Evolutionary conservation across 2,888 invertebrate species (phyloP), one percentile per base, ranked within the genome.

Genomic region (Volucella inanis): DNA sequence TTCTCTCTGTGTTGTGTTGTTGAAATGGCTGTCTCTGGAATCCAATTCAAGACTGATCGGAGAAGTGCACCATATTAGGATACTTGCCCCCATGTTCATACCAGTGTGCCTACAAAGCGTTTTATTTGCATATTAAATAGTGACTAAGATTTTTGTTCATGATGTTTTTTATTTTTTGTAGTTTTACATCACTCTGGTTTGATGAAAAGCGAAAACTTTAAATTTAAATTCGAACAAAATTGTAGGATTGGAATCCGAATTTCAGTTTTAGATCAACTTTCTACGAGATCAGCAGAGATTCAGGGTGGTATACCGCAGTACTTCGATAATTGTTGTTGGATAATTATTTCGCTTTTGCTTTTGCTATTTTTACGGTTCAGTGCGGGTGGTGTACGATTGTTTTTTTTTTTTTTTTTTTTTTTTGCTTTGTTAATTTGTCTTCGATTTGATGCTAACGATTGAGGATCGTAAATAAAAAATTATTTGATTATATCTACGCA

Each of bases 251-350:
- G 54, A 57, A 79, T 41, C 64, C 22, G 41, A 75, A 77, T 77
- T 76, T 77, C 72, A 85, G 85, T 85, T 85, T 67, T 49, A 77
- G 76, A 85, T 85, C 72, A 77, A 77, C 85, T 85, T 85, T 85
- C 85, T 77, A 77, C 55, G 68, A 75, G 84, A 62, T 61, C 84
- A 77, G 31, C 31, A 31, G 50, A 75, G 67, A 77, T 76, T 81
- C 67, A 61, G 75, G 31, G 67, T 81, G 43, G 45, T 52, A n/a
- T 59, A 22, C 3, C 22, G 22, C 22, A 4, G 22, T 31, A 6
- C 31, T 31, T 6, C 31, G 6, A 31, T 31, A 31, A 6, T 31
- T 31, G 31, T 6, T 31, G 31, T 71, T 62, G 47, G 59, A 75
- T 75, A 67, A 43, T 55, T 65, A 76, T 71, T 80, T 50, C 39